Evolutionary conservation across 2,888 invertebrate species (phyloP).

Genomic region (Noctua fimbriata): DNA sequence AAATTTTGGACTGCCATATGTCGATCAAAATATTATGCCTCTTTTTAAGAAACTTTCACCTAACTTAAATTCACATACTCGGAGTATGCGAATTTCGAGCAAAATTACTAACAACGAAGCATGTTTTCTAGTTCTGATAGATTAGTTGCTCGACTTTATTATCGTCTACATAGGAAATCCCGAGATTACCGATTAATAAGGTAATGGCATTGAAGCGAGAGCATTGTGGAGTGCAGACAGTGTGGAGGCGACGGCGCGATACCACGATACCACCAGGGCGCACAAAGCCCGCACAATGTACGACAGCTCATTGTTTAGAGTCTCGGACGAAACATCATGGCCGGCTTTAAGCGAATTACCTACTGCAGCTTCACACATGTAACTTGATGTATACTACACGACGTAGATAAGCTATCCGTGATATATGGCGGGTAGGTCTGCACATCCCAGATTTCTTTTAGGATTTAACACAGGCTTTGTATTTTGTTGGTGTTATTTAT

Average conservation of each 20-base stretch:
- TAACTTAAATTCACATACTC: not conserved
- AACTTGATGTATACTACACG: conserved; percentile 52
- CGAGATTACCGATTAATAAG: conserved; percentile 51
- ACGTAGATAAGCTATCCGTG: conserved; percentile 19
- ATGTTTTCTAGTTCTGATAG: not conserved
- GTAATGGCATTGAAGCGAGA: conserved; percentile 61
- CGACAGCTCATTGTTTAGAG: conserved; percentile 82
- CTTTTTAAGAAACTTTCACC: not conserved
- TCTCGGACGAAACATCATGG: conserved; percentile 81
- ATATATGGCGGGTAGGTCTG: conserved; percentile 20
- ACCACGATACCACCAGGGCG: conserved; percentile 78
- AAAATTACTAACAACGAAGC: not conserved
- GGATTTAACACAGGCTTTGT: not conserved
- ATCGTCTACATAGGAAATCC: conserved; percentile 28
- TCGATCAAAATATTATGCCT: not conserved
- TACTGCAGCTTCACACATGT: conserved; percentile 68
- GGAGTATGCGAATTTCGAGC: not conserved
- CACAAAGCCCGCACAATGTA: conserved; percentile 86
- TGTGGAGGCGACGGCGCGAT: conserved; percentile 78
- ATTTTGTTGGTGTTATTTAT: not conserved
- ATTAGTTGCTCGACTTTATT: conserved; percentile 3
- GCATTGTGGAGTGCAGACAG: conserved; percentile 79
- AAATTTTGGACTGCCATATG: not conserved
- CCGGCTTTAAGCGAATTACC: conserved; percentile 80
- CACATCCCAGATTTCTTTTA: conserved; percentile 9